Conservation (phyloP, 1,140 invertebrate species). For the Saccostrea cuccullata region DNA sequence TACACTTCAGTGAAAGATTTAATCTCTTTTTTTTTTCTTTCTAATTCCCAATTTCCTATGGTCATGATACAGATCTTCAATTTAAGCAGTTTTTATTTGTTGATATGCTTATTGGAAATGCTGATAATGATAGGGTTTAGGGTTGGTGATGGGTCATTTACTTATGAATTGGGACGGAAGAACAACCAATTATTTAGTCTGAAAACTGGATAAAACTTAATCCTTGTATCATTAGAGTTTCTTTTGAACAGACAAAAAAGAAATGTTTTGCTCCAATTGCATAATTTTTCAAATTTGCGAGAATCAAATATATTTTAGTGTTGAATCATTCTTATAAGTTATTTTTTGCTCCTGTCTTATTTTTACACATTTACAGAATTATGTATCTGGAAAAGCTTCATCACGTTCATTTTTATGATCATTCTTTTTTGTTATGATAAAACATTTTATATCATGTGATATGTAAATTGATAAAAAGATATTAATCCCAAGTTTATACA, state of each 20-base stretch:
- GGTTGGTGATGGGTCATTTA: conserved; percentile 35
- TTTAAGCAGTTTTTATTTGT: conserved; percentile 33
- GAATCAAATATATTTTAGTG: neutral
- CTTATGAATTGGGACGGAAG: conserved; percentile 31
- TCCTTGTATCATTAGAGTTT: conserved; percentile 8
- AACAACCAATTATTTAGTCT: conserved; percentile 36
- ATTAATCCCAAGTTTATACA: neutral
- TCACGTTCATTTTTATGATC: neutral
- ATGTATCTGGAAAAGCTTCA: neutral
- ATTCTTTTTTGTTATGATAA: neutral
- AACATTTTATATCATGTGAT: neutral
- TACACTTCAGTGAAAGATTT: neutral
- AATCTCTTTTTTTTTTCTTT: conserved; percentile 27
- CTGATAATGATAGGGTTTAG: conserved; percentile 27
- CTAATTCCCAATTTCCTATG: conserved; percentile 37
- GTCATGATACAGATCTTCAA: conserved; percentile 24
- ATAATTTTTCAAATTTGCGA: conserved; percentile 13
- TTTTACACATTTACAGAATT: neutral
- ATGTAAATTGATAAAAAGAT: too few relatives aligned
- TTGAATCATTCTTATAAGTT: conserved; percentile 1
- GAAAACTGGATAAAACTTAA: conserved; percentile 36
- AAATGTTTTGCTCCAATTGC: conserved; percentile 30
- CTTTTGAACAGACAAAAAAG: conserved; percentile 31
- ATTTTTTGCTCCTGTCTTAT: neutral
- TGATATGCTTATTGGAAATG: conserved; percentile 37